A percentile compares a stretch with the other conserved stretches of the same genome.
phyloP scores from a whole-genome alignment of 1,140 invertebrate species.

The Ladona fulva region DNA sequence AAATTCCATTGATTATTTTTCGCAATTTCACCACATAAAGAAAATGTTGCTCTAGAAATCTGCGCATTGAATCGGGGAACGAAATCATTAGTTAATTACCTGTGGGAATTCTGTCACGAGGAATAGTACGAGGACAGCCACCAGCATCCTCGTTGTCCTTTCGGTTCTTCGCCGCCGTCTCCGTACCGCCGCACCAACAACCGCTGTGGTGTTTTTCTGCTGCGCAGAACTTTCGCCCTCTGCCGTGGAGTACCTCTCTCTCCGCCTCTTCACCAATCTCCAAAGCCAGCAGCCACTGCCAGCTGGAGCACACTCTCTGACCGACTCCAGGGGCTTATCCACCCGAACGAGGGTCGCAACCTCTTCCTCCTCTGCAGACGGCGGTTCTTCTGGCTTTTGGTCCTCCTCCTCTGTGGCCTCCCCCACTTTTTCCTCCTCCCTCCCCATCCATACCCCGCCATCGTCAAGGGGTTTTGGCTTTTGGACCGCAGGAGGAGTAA shows the following conservation, averaged over 20 bases:
- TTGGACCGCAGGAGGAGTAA: neutral
- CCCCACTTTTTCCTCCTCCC: neutral
- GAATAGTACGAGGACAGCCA: conserved; percentile 78
- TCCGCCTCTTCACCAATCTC: neutral
- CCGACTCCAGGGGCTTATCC: neutral
- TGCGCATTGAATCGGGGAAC: too few relatives aligned
- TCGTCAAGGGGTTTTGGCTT: neutral
- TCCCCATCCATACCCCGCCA: neutral
- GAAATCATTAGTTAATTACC: conserved; percentile 26
- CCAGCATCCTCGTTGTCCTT: conserved; percentile 80
- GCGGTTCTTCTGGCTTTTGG: neutral
- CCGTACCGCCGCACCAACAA: neutral
- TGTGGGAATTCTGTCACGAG: conserved; percentile 81
- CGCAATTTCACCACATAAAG: too few relatives aligned
- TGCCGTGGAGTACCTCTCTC: conserved; percentile 23
- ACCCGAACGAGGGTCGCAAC: neutral
- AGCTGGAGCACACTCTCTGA: neutral
- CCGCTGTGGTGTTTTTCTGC: neutral
- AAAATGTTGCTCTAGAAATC: too few relatives aligned
- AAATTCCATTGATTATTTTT: too few relatives aligned
- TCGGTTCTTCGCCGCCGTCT: conserved; percentile 45
- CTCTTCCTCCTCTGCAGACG: neutral
- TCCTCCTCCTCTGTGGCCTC: neutral
- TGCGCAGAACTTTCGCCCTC: conserved; percentile 37
- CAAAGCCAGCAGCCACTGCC: neutral